These are phyloP conservation scores for Meriones psammophilus DNA, from an alignment of 2,797 vertebrate genomes.

Conservation along the genomic window DNA sequence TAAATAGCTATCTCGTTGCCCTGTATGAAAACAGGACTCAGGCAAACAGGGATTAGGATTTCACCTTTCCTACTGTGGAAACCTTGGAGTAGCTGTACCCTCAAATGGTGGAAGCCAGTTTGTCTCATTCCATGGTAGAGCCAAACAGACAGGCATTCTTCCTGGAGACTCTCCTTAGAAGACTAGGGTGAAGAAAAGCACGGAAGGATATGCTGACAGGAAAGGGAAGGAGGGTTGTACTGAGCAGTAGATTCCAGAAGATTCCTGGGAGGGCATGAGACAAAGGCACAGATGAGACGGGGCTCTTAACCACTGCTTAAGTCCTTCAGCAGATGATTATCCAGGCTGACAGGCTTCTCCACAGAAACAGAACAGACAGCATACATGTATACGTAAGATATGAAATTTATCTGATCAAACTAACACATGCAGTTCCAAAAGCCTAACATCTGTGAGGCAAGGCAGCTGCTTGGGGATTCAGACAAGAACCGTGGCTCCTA, in stretches of 20 bases:
- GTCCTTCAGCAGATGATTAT: neutral
- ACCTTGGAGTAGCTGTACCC: neutral
- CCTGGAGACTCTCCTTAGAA: neutral
- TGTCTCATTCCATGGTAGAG: neutral
- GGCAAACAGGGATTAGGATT: neutral
- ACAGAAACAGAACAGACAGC: neutral
- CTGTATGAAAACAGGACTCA: neutral
- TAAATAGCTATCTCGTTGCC: accelerated
- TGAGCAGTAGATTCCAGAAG: neutral
- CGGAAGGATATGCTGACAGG: neutral
- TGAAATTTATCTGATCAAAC: neutral
- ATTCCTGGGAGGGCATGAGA: neutral
- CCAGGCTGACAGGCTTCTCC: neutral
- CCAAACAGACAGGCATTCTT: neutral
- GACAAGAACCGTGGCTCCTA: neutral
- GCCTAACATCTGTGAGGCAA: neutral
- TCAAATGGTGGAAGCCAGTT: no score
- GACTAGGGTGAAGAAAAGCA: neutral
- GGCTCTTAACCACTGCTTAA: no score
- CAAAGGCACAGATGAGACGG: neutral
- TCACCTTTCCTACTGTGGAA: neutral
- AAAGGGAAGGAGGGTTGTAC: accelerated
- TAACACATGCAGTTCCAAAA: accelerated
- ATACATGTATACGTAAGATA: accelerated
- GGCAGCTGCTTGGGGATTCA: neutral